A percentile compares a stretch with the other conserved stretches of the same genome.
These are phyloP conservation scores for Ectobius pallidus DNA, from an alignment of 2,888 invertebrate genomes.

Conservation along the genomic window DNA sequence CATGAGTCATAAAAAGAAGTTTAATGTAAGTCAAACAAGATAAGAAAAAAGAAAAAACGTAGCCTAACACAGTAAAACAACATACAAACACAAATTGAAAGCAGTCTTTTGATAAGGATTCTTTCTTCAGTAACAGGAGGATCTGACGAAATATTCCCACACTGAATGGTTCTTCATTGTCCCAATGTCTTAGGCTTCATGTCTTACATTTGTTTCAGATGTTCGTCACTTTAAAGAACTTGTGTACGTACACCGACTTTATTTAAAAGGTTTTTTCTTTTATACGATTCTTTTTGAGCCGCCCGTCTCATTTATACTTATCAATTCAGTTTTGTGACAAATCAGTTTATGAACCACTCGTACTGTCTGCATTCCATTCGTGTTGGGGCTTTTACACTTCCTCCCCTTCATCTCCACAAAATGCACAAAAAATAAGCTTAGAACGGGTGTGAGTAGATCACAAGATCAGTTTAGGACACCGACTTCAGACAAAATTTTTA, in stretches of 20 bases:
- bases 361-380: conserved; percentile 14
- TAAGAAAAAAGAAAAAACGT: no score
- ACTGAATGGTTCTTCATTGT: conserved; percentile 2
- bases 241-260: not conserved
- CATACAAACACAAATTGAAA: no score
- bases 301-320: not conserved
- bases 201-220: not conserved
- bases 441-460: no score
- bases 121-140: not conserved
- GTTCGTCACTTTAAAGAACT: not conserved
- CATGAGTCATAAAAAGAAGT: no score
- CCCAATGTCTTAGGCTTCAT: not conserved
- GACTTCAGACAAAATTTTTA: no score
- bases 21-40: no score
- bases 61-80: not conserved
- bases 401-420: not conserved
- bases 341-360: conserved; percentile 1
- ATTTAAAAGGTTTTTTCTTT: not conserved
- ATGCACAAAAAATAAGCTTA: no score
- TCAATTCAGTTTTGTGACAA: conserved; percentile 23
- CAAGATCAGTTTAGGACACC: no score
- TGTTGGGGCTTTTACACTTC: not conserved
- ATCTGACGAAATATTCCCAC: not conserved
- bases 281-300: not conserved
- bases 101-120: not conserved